phyloP scores from a whole-genome alignment of 2,113 vertebrate species.

The Macaca mulatta region DNA sequence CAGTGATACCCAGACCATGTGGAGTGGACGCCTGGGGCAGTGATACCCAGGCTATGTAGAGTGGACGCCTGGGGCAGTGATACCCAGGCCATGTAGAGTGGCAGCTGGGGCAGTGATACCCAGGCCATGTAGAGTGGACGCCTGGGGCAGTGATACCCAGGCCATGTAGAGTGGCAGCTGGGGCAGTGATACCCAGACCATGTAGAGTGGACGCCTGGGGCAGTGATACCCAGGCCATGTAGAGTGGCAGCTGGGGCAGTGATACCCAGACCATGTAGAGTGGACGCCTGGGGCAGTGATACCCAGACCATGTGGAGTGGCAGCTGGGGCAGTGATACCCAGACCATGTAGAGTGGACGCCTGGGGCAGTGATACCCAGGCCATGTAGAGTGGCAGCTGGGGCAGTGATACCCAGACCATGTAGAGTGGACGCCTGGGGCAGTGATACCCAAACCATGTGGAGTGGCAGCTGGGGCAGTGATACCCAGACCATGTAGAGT shows the following conservation, averaged over 20 bases:
- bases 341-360: not conserved
- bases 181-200: not conserved
- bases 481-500: accelerated
- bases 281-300: accelerated
- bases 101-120: accelerated
- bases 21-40: not conserved
- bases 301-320: not conserved
- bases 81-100: accelerated
- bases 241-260: accelerated
- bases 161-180: accelerated
- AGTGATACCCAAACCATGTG: not conserved
- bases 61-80: not conserved
- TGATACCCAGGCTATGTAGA: not conserved
- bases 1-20: accelerated
- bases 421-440: not conserved
- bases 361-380: not conserved
- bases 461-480: too few species aligned
- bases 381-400: accelerated
- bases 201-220: not conserved
- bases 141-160: not conserved
- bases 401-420: not conserved
- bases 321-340: not conserved
- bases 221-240: accelerated
- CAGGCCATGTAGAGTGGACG: not conserved
- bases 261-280: not conserved